Percentiles rank a stretch among this genome's conserved stretches.
phyloP scores from a whole-genome alignment of 1,140 invertebrate genomes.

The Ceratoteleas bidentatus region DNA sequence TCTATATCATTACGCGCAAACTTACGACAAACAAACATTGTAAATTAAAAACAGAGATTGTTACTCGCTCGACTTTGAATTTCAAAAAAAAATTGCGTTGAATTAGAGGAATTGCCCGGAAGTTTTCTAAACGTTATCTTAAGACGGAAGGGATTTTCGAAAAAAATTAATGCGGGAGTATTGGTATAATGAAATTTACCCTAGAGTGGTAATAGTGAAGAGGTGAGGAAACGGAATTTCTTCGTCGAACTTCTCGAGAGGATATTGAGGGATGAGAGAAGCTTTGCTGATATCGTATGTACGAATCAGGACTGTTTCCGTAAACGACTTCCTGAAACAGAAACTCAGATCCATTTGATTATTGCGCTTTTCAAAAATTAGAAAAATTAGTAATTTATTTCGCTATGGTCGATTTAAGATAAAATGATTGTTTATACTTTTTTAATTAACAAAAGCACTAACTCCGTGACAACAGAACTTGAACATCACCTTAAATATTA shows the following conservation, averaged over 20 bases:
- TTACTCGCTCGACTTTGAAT: conserved; percentile 1
- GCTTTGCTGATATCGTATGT: conserved; percentile 70
- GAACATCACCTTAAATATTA: too few species aligned
- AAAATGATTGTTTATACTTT: too few species aligned
- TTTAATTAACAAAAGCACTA: too few species aligned
- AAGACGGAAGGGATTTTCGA: neutral
- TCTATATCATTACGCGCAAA: conserved; percentile 22
- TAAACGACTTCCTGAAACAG: conserved; percentile 76
- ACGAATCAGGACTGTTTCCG: conserved; percentile 76
- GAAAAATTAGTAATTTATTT: too few species aligned
- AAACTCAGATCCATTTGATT: conserved; percentile 65
- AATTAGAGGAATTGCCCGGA: neutral
- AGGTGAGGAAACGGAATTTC: conserved; percentile 76
- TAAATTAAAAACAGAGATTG: conserved; percentile 8
- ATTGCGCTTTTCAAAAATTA: neutral
- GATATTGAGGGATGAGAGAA: conserved; percentile 55
- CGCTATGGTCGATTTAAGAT: too few species aligned
- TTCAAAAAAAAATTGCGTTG: conserved; percentile 3
- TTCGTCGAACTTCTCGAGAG: conserved; percentile 70
- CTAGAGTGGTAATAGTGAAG: conserved; percentile 78
- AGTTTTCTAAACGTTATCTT: conserved; percentile 9
- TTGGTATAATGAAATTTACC: conserved; percentile 71
- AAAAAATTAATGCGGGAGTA: conserved; percentile 3
- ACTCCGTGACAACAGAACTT: too few species aligned
- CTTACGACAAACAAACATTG: conserved; percentile 18